Conservation (phyloP, 1,140 invertebrate genomes). For the Laodelphax striatellus region DNA sequence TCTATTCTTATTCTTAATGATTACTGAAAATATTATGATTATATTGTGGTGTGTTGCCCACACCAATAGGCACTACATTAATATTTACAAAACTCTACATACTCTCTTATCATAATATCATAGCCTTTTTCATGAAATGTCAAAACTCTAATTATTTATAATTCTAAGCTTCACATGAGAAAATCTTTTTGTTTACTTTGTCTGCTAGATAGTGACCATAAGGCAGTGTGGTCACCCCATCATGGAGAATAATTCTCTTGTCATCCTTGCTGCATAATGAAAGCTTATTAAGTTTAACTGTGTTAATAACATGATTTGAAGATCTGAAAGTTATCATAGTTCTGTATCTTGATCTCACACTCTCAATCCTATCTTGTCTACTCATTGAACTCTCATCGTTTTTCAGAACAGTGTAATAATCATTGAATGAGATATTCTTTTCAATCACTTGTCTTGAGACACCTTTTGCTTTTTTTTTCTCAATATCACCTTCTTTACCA, state of each 20-base stretch:
- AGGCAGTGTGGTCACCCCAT: slow-evolving; percentile 13
- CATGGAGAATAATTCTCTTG: slow-evolving; percentile 12
- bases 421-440: slow-evolving; percentile 10
- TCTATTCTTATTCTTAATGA: no score
- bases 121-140: no score
- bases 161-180: no score
- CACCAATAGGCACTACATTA: no score
- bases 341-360: no score
- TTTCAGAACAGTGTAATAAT: slow-evolving; percentile 15
- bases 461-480: slow-evolving; percentile 23
- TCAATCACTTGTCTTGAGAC: slow-evolving; percentile 19
- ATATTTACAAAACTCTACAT: no score
- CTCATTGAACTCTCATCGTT: slow-evolving; percentile 2
- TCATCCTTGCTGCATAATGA: slow-evolving; percentile 13
- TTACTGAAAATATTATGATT: no score
- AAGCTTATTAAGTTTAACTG: slow-evolving; percentile 10
- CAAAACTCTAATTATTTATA: no score
- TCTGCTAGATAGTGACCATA: slow-evolving; percentile 11
- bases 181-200: no score
- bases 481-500: slow-evolving; percentile 12
- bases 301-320: slow-evolving; percentile 14
- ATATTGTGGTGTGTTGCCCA: no score
- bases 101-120: no score
- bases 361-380: not conserved
- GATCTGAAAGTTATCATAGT: slow-evolving; percentile 6